Evolutionary conservation across 1,140 invertebrate species (phyloP), one percentile per base, ranked within the genome.

Genomic region (Drosophila kohkoa): DNA sequence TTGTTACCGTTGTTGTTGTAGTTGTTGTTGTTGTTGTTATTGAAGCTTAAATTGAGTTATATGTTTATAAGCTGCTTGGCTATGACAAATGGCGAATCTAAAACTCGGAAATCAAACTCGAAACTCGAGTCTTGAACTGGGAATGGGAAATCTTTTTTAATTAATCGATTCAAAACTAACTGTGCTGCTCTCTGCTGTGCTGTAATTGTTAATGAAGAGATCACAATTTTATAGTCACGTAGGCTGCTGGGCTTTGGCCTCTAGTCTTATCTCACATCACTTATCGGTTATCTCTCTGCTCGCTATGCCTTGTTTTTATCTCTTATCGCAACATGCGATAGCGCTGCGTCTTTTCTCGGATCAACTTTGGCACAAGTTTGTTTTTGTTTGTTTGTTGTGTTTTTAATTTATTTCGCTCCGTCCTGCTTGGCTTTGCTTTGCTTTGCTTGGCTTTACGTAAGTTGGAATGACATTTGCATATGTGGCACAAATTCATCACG

Each of bases 11-110:
- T 70, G 16, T 10, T 73, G 48, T 25, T 82, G 59, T 72, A 49
- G 51, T 13, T 52, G 25, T 6, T 74, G 41, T 43, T 87, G 59
- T 72, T 65, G 57, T 64, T 67, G 46, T 64, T 64, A 46, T 60
- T 67, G 52, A 46, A 41, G 76, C 71, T 71, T 70, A 67, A 78
- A 89, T 81, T 89, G 74, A 88, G 85, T 64, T 78, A 77, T 80
- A 62, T 35, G 57, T 25, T 54, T 67, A 35, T 67, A 79, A 85
- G 63, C 69, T 70, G 73, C 55, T 79, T 60, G 43, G 49, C 66
- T 63, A 88, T 88, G 77, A 87, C 66, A 69, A 80, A 80, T 78
- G 65, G 75, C 38, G 41, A 30, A 59, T 30, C 41, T 11, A 59
- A 45, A 59, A 5, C 28, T 49, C 72, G 63, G 63, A 82, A 38